These are phyloP conservation scores for Agriopis aurantiaria DNA, from an alignment of 2,888 invertebrate species.

Conservation along the genomic window DNA sequence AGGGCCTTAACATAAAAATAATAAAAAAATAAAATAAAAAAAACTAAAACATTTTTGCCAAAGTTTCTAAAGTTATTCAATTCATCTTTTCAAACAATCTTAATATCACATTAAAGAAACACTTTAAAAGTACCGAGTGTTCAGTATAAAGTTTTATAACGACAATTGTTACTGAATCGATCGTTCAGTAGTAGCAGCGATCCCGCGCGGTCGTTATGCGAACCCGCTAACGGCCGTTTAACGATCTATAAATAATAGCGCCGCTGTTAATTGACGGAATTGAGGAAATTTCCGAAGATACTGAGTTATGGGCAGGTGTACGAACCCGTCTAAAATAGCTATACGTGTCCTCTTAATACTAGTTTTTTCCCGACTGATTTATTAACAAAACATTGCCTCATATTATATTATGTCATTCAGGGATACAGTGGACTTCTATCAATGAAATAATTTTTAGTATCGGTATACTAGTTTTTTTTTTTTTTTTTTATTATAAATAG, in stretches of 20 bases:
- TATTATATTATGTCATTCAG: too few relatives aligned
- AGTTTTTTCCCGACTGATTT: too few relatives aligned
- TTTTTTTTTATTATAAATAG: too few relatives aligned
- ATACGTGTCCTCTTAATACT: background rate
- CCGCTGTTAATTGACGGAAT: slow-evolving; percentile 24
- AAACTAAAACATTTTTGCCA: too few relatives aligned
- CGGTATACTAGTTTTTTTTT: too few relatives aligned
- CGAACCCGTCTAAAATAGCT: background rate
- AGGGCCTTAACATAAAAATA: too few relatives aligned
- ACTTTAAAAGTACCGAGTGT: slow-evolving; percentile 3
- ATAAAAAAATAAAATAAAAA: too few relatives aligned
- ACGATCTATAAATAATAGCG: slow-evolving; percentile 30
- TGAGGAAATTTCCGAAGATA: slow-evolving; percentile 23
- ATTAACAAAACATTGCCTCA: too few relatives aligned
- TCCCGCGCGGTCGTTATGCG: slow-evolving; percentile 19
- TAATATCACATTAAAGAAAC: slow-evolving; percentile 5
- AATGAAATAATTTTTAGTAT: too few relatives aligned
- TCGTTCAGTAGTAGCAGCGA: slow-evolving; percentile 7
- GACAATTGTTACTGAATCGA: slow-evolving; percentile 7
- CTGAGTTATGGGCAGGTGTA: background rate
- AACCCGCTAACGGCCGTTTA: slow-evolving; percentile 27
- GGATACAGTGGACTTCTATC: too few relatives aligned
- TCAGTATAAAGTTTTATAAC: slow-evolving; percentile 13
- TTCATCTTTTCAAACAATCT: slow-evolving; percentile 6
- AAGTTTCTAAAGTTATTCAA: background rate